Evolutionary conservation across 1,140 invertebrate species (phyloP).

Genomic region (Diploscapter pachys): DNA sequence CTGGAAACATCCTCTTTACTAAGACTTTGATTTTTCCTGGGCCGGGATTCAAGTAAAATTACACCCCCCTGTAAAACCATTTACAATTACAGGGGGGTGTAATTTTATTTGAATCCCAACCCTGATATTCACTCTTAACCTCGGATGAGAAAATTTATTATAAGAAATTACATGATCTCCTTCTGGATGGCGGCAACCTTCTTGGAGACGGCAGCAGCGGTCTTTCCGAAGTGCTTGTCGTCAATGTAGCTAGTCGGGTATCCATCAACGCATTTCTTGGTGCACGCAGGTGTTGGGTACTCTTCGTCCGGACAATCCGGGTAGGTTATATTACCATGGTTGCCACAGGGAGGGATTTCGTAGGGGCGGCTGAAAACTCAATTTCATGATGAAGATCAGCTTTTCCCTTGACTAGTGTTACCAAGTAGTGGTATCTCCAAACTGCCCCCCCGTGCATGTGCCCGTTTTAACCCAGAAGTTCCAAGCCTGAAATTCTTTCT

Average conservation of each 20-base stretch:
- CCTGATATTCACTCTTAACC: too few relatives aligned
- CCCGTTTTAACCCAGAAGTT: slow-evolving; percentile 71
- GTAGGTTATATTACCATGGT: slow-evolving; percentile 68
- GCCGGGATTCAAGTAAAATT: too few relatives aligned
- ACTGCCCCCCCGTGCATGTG: slow-evolving; percentile 77
- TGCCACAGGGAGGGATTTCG: slow-evolving; percentile 74
- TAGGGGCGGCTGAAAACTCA: slow-evolving; percentile 70
- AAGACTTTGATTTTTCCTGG: too few relatives aligned
- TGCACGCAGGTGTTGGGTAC: slow-evolving; percentile 73
- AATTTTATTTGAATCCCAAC: too few relatives aligned
- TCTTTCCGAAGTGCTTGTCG: slow-evolving; percentile 74
- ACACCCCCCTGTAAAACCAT: too few relatives aligned
- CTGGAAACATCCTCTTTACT: too few relatives aligned
- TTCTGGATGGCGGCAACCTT: slow-evolving; percentile 72
- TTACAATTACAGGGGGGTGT: too few relatives aligned
- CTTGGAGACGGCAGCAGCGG: slow-evolving; percentile 70
- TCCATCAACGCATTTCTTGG: slow-evolving; percentile 68
- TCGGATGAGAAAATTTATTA: too few relatives aligned
- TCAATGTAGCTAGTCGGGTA: slow-evolving; percentile 72
- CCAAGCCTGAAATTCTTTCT: slow-evolving; percentile 69
- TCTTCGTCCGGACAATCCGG: too few relatives aligned
- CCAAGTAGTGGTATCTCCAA: slow-evolving; percentile 75
- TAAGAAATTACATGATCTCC: slow-evolving; percentile 69
- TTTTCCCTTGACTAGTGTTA: slow-evolving; percentile 4
- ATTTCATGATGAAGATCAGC: background rate